These are phyloP conservation scores for Epirrita christyi DNA, from an alignment of 2,888 invertebrate genomes.

Conservation along the genomic window DNA sequence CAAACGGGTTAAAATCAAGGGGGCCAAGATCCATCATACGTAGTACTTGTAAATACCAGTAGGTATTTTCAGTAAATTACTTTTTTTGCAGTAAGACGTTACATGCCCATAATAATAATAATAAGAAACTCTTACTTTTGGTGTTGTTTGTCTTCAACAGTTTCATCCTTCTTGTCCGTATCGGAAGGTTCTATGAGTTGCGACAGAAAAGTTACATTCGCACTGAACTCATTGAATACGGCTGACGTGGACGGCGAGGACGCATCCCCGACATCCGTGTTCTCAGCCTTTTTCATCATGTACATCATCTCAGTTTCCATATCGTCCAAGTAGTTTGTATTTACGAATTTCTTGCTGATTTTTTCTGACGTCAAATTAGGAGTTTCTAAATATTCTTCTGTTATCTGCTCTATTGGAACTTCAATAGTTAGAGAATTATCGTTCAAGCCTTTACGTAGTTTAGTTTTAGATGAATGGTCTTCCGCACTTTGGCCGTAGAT, in stretches of 20 bases:
- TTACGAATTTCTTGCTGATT: conserved; percentile 55
- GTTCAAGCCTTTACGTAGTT: conserved; percentile 38
- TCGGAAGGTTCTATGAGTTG: conserved; percentile 44
- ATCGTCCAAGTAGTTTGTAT: conserved; percentile 66
- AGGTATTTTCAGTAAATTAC: too few species aligned
- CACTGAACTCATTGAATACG: conserved; percentile 52
- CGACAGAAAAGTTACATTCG: conserved; percentile 48
- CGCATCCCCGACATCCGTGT: conserved; percentile 33
- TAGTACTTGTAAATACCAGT: too few species aligned
- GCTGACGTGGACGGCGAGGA: conserved; percentile 54
- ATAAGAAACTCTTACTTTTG: conserved; percentile 13
- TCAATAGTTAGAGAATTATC: conserved; percentile 35
- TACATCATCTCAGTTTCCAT: conserved; percentile 67
- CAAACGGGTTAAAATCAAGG: too few species aligned
- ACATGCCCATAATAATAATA: too few species aligned
- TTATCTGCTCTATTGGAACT: conserved; percentile 35
- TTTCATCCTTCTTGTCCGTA: conserved; percentile 35
- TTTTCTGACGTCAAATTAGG: conserved; percentile 39
- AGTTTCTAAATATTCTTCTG: conserved; percentile 39
- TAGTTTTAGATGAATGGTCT: conserved; percentile 45
- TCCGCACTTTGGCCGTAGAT: conserved; percentile 66
- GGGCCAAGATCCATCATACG: too few species aligned
- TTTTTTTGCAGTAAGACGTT: too few species aligned
- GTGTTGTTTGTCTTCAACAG: conserved; percentile 20
- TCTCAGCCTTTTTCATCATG: conserved; percentile 49